phyloP scores from a whole-genome alignment of 2,113 vertebrate genomes.

The Tylochromis polylepis region DNA sequence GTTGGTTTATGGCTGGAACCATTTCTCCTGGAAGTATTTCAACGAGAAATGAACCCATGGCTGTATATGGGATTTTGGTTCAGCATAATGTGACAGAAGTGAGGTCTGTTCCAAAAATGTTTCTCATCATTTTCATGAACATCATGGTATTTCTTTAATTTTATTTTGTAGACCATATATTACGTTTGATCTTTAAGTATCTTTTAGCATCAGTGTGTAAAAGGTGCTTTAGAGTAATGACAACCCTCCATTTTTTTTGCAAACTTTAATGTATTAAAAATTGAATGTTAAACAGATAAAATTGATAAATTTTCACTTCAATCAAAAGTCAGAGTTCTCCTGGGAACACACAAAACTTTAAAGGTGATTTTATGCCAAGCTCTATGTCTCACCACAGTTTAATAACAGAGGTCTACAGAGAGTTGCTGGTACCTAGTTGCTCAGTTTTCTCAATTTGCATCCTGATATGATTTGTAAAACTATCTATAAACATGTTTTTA shows the following conservation, averaged over 20 bases:
- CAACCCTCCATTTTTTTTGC: neutral
- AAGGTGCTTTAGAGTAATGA: neutral
- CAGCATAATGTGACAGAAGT: neutral
- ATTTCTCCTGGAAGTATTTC: neutral
- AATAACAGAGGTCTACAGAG: neutral
- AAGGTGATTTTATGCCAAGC: neutral
- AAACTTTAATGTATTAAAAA: neutral
- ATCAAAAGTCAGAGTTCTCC: neutral
- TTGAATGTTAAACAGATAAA: neutral
- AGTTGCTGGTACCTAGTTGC: neutral
- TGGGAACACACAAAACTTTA: neutral
- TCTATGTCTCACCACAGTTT: neutral
- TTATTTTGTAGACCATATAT: neutral
- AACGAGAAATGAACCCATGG: neutral
- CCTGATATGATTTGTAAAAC: neutral
- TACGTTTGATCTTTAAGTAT: neutral
- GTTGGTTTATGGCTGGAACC: neutral
- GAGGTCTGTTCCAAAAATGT: neutral
- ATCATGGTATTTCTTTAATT: neutral
- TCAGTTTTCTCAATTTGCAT: neutral
- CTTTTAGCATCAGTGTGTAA: neutral
- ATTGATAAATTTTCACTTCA: neutral
- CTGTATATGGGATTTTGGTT: neutral
- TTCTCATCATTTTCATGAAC: neutral
- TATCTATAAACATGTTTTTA: neutral